Percentiles rank a stretch among this genome's conserved stretches.
Conservation (phyloP, 2,113 vertebrate genomes). For the Leucosticte australis region DNA sequence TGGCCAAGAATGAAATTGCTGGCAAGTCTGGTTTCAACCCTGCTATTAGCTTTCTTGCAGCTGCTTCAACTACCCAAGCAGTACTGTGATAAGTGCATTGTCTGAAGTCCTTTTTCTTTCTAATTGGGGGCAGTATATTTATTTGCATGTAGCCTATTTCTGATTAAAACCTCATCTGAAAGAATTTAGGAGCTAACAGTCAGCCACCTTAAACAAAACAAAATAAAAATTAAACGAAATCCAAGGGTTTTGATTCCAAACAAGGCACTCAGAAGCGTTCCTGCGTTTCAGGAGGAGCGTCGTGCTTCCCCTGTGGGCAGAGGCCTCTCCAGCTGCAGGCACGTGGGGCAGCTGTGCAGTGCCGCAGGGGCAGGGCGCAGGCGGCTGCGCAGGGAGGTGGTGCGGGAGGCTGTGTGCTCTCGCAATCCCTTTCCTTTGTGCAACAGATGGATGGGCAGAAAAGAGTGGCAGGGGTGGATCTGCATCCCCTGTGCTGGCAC, state of each 20-base stretch:
- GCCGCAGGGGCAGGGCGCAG: background rate
- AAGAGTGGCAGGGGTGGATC: background rate
- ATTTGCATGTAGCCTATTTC: background rate
- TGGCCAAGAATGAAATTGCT: constrained; percentile 58
- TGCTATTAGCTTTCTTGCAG: constrained; percentile 13
- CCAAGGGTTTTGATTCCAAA: background rate
- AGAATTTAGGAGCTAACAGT: background rate
- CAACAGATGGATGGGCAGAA: background rate
- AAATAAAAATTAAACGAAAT: background rate
- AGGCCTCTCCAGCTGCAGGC: background rate
- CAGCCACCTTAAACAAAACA: background rate
- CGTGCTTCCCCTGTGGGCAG: background rate
- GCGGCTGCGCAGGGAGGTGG: background rate
- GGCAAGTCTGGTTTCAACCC: constrained; percentile 36
- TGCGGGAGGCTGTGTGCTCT: background rate
- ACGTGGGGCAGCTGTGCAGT: background rate
- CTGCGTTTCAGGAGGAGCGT: background rate
- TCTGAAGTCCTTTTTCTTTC: background rate
- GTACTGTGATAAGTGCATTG: background rate
- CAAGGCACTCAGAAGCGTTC: background rate
- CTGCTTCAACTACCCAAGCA: background rate
- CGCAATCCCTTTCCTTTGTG: background rate
- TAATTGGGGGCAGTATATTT: background rate
- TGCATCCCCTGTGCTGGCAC: background rate
- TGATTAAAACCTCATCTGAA: background rate